Base-by-base conservation (phyloP, 2,888 invertebrate genomes). In the Chrysolina haemoptera region DNA sequence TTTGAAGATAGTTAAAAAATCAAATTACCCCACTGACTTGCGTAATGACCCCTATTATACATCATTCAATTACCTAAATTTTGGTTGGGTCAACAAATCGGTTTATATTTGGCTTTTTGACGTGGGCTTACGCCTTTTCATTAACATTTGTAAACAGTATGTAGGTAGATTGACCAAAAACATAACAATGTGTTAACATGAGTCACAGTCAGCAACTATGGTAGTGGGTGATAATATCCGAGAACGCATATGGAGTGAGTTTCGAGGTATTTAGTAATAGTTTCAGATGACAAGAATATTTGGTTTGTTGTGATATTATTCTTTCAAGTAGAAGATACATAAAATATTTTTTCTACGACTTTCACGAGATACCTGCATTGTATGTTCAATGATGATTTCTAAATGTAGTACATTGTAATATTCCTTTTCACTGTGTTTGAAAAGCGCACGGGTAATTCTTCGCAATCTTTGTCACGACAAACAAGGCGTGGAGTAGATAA, bases 111-210 rank as follows among this genome's bases (percentile, higher is more conserved):
- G 73, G 73, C 48, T 41, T 40, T 27, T 22, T 35, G 20, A 68
- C 64, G 73, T 73, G 53, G 68, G 71, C 63, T 50, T 35, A 75
- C 75, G 72, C 72, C 75, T 72, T 72, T 68, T 69, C 62, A 62
- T 64, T 62, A 62, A 70, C 64, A 70, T 71, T 71, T 66, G 70
- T 73, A 59, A 70, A 70, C 64, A 70, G n/a, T 9, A 27, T 35
- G 59, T 59, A 59, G 59, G 59, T 16, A 27, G 59, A 59, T 59
- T 22, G 14, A 59, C 27, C 14, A 59, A 59, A 55, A 59, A 59
- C 9, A 11, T 53, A 20, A 27, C 27, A 59, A 59, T 59, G 27
- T 59, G n/a, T 59, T 27, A 27, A 27, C 27, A 6, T 59, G 59
- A 59, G 27, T 59, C 59, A 59, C 27, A 27, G 22, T 27, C 22